Evolutionary conservation across 64 coral and sea anemone genomes (phyloP), one percentile per base, ranked within the genome.

Genomic region (Porites lutea): DNA sequence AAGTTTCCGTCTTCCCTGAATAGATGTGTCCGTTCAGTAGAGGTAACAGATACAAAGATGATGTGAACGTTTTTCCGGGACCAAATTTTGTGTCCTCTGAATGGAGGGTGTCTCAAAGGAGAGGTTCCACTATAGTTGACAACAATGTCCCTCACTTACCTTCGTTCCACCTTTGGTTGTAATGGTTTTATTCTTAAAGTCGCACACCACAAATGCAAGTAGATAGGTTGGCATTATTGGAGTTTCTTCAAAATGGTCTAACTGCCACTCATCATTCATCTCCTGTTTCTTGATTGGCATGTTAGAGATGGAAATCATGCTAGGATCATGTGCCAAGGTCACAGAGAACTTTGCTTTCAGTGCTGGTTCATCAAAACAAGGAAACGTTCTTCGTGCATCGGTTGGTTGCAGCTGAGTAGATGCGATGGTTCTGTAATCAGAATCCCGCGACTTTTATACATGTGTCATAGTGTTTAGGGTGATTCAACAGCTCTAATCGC

Each of bases 221-320:
- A 95, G 58, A 48, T 95, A 95, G 21, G 94, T 95, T 82, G 94
- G 89, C 94, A 95, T 95, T 60, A 82, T 23, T 18, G 90, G 89
- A 3, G 94, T 91, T 43, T 83, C 91, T 54, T 88, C 3, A 59
- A 87, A 95, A 45, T 82, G 81, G 22, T 95, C 94, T 14, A 76
- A 47, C 18, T 65, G 22, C 52, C 72, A 64, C 4, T 47, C n/a
- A 6, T 80, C 13, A 43, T 76, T 77, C 45, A 0, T 71, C 49
- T 79, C 61, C 4, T 1, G 78, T 10, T 8, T 75, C 0, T 15
- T 0, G 71, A 87, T 86, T 13, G 94, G 94, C 94, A 95, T 95
- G 65, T 88, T 87, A 52, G 94, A 91, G n/a, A 95, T 66, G 19
- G 94, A 82, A 2, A 91, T 95, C n/a, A 79, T 80, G 16, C 76